A percentile compares a stretch with the other conserved stretches of the same genome.
Evolutionary conservation across 37 sponge, comb jelly and placozoan genomes (phyloP).

Genomic region (Bolinopsis microptera): DNA sequence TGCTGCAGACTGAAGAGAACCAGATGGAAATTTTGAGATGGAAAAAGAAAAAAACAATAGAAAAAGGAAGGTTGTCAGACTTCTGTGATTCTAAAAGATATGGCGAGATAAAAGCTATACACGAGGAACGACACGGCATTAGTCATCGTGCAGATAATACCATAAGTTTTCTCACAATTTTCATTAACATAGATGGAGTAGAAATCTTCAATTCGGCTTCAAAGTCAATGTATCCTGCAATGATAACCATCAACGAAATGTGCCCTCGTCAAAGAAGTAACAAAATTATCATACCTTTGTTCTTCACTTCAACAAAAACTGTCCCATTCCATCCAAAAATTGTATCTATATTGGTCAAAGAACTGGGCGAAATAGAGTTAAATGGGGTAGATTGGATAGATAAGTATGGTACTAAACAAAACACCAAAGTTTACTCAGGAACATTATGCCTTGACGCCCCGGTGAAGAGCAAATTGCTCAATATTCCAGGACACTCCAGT

Average conservation of each 20-base stretch:
- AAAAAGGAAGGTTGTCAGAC: not conserved
- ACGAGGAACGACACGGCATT: not conserved
- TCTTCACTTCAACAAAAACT: not conserved
- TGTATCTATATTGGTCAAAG: not conserved
- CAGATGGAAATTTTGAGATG: not conserved
- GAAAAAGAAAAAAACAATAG: not conserved
- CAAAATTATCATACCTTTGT: not conserved
- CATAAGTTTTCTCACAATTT: not conserved
- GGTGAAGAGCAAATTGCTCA: not conserved
- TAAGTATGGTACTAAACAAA: not conserved
- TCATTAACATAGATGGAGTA: not conserved
- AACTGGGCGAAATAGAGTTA: not conserved
- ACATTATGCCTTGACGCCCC: constrained; percentile 6
- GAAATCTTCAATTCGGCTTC: not conserved
- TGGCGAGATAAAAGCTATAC: not conserved
- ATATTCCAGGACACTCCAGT: not conserved
- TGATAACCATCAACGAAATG: not conserved
- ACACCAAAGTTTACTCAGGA: not conserved
- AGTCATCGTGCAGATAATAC: not conserved
- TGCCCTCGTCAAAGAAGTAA: not conserved
- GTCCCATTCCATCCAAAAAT: not conserved
- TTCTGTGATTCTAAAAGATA: not conserved
- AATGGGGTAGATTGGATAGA: not conserved
- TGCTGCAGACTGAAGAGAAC: not conserved
- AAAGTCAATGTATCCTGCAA: not conserved